Evolutionary conservation across 2,113 vertebrate genomes (phyloP).

Genomic region (Dermatemys mawii): DNA sequence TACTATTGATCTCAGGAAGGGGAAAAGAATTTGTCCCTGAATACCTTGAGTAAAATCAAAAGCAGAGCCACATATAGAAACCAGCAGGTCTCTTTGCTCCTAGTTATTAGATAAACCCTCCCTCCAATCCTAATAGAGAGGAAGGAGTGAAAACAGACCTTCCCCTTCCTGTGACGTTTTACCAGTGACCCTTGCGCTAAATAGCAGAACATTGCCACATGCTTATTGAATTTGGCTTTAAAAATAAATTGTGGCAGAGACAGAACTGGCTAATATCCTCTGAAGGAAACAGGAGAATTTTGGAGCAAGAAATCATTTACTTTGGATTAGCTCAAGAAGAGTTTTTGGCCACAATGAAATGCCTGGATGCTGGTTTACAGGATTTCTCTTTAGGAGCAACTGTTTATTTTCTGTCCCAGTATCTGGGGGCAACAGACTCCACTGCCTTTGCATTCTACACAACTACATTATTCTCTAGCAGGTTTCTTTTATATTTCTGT

Average conservation of each 20-base stretch:
- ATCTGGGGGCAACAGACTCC: slow-evolving; percentile 28
- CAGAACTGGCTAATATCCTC: slow-evolving; percentile 60
- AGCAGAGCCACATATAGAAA: not conserved
- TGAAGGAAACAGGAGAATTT: slow-evolving; percentile 62
- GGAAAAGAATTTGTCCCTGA: not conserved
- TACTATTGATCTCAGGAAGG: not conserved
- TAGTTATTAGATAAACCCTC: not conserved
- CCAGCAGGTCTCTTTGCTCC: not conserved
- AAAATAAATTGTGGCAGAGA: slow-evolving; percentile 54
- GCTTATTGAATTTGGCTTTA: slow-evolving; percentile 41
- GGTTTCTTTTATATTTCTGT: not conserved
- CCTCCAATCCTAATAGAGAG: not conserved
- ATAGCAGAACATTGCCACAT: slow-evolving; percentile 17
- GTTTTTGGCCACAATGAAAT: not conserved
- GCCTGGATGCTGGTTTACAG: slow-evolving; percentile 16
- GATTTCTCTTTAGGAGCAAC: slow-evolving; percentile 35
- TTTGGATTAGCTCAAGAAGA: slow-evolving; percentile 52
- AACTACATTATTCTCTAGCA: slow-evolving; percentile 14
- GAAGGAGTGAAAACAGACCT: slow-evolving; percentile 23
- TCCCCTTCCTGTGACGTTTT: slow-evolving; percentile 1
- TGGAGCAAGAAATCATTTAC: slow-evolving; percentile 58
- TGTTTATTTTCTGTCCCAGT: slow-evolving; percentile 49
- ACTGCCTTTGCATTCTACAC: slow-evolving; percentile 21
- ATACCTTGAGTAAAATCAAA: not conserved
- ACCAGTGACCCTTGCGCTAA: not conserved